These are phyloP conservation scores for Pseudois nayaur DNA, from an alignment of 2,113 vertebrate genomes.

Conservation along the genomic window DNA sequence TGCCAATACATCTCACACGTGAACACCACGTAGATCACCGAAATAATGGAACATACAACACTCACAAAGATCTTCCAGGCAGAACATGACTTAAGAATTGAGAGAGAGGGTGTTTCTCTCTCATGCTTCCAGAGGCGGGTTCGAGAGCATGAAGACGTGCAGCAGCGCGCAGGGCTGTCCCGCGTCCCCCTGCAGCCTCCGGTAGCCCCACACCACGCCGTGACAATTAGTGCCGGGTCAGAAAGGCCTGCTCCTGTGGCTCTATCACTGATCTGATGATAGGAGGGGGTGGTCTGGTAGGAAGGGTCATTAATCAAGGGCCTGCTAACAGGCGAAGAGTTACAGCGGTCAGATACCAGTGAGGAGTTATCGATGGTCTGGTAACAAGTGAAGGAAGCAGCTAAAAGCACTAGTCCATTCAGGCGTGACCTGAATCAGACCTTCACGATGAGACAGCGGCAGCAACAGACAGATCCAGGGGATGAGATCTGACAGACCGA, in stretches of 20 bases:
- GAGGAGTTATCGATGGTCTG: not conserved
- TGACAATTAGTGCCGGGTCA: accelerated
- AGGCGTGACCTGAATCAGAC: not conserved
- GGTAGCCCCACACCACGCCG: too few relatives aligned
- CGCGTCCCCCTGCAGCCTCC: not conserved
- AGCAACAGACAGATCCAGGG: not conserved
- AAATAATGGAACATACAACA: not conserved
- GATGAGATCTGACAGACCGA: not conserved
- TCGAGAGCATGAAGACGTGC: not conserved
- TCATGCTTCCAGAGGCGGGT: not conserved
- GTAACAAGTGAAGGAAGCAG: not conserved
- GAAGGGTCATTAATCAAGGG: not conserved
- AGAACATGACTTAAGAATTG: not conserved
- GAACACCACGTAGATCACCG: not conserved
- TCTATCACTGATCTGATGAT: not conserved
- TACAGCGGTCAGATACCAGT: not conserved
- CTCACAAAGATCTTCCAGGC: not conserved
- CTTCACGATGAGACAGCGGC: not conserved
- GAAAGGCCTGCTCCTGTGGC: not conserved
- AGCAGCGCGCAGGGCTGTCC: accelerated
- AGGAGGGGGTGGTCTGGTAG: not conserved
- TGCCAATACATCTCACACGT: not conserved
- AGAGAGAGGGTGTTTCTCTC: not conserved
- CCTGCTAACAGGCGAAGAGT: not conserved
- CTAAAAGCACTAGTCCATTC: not conserved